Conservation (phyloP, 2,888 invertebrate genomes). For the Balanococcus diminutus region DNA sequence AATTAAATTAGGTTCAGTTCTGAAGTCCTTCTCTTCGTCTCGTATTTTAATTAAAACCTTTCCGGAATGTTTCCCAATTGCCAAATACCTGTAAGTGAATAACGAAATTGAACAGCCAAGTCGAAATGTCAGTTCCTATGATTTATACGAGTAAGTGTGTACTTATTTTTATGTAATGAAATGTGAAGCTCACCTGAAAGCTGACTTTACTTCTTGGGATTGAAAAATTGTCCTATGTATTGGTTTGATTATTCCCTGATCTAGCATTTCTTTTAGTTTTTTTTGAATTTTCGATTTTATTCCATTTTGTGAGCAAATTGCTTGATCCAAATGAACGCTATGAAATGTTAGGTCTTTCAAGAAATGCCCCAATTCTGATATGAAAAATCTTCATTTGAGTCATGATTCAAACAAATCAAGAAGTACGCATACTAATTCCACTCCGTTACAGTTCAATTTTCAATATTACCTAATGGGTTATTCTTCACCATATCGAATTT, state of each 20-base stretch:
- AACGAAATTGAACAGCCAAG: too few species aligned
- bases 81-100: slow-evolving; percentile 61
- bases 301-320: slow-evolving; percentile 65
- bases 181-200: slow-evolving; percentile 65
- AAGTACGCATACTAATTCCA: too few species aligned
- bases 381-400: too few species aligned
- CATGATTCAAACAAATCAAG: too few species aligned
- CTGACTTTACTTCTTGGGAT: slow-evolving; percentile 72
- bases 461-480: slow-evolving; percentile 66
- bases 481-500: slow-evolving; percentile 80
- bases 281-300: slow-evolving; percentile 60
- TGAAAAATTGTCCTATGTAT: slow-evolving; percentile 70
- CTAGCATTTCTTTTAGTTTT: slow-evolving; percentile 69
- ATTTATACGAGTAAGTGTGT: not conserved
- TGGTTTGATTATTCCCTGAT: slow-evolving; percentile 72
- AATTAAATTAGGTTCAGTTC: slow-evolving; percentile 49
- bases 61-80: slow-evolving; percentile 79
- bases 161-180: too few species aligned
- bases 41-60: slow-evolving; percentile 70
- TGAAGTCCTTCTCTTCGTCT: slow-evolving; percentile 62
- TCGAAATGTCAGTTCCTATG: not conserved
- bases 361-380: slow-evolving; percentile 70
- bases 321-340: slow-evolving; percentile 74
- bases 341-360: slow-evolving; percentile 76
- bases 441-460: too few species aligned